phyloP scores from a whole-genome alignment of 2,888 invertebrate species.

The Gari tellinella region DNA sequence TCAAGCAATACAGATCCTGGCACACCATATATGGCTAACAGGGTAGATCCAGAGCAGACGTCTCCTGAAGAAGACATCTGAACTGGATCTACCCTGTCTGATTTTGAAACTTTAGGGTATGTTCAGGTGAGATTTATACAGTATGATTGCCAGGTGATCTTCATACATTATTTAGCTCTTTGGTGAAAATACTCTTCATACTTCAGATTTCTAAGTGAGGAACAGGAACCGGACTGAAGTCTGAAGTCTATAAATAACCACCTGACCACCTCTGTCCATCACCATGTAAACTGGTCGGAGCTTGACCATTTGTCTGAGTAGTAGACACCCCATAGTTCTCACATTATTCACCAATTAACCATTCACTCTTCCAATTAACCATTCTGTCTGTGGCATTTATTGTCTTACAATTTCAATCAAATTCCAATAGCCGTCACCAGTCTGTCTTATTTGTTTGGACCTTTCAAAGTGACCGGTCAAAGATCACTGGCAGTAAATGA shows the following conservation, averaged over 20 bases:
- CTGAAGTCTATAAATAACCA: conserved; percentile 9
- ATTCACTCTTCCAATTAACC: conserved; percentile 57
- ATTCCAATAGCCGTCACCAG: conserved; percentile 54
- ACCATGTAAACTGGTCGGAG: conserved; percentile 7
- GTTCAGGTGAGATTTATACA: too few relatives aligned
- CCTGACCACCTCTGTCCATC: not conserved
- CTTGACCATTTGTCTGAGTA: conserved; percentile 38
- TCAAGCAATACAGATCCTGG: too few relatives aligned
- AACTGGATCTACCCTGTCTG: too few relatives aligned
- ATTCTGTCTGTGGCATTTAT: conserved; percentile 48
- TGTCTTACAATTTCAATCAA: conserved; percentile 65
- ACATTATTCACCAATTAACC: conserved; percentile 61
- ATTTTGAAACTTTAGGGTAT: too few relatives aligned
- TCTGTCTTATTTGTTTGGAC: conserved; percentile 48
- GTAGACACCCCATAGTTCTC: conserved; percentile 58
- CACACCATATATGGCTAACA: too few relatives aligned
- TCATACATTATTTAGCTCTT: too few relatives aligned
- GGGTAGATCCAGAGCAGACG: too few relatives aligned
- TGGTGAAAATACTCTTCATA: too few relatives aligned
- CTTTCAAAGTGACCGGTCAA: conserved; percentile 54
- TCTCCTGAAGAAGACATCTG: too few relatives aligned
- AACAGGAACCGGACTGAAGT: too few relatives aligned
- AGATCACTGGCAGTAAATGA: conserved; percentile 49
- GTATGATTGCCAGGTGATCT: too few relatives aligned
- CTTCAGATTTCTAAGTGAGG: too few relatives aligned